Evolutionary conservation across 2,888 invertebrate genomes (phyloP), one percentile per base, ranked within the genome.

Genomic region (Pherbina coryleti): DNA sequence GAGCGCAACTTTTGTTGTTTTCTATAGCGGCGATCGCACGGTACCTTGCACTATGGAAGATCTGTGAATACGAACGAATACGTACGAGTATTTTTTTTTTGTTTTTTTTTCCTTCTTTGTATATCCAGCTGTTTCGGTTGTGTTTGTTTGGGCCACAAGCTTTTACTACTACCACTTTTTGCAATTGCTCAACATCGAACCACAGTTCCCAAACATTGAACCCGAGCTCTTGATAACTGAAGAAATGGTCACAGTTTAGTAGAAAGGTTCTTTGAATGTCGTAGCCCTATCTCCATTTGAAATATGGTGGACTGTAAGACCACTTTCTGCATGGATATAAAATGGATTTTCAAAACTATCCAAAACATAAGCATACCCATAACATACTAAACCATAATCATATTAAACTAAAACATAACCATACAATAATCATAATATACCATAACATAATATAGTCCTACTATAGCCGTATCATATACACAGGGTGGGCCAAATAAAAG

Each of bases 1-100:
- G 85, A 84, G 84, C 86, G 81, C 81, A 83, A 83, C 82, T 82
- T 82, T 34, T 44, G 62, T 57, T 62, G 62, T 62, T 72, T 28
- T 3, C 37, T 9, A 25, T 75, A 11, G 28, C 51, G 9, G 64
- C 37, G 74, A 64, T 66, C 66, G 51, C 34, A 31, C 53, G 37
- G 66, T 75, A 55, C 55, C 66, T 53, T 67, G 55, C 66, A 55
- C 66, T 37, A 31, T 4, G 28, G 14, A 53, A 11, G 51, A 51
- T 69, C 51, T 49, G 31, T 49, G 25, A 51, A 49, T 69, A 25
- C 28, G 49, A 3, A 17, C 17, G 25, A n/a, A 28, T 51, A 69
- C 51, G 84, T 81, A 78, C 79, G 60, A 60, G 34, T 28, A 14
- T 64, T 3, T 64, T 64, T 76, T 57, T 64, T 57, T 82, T 82